Evolutionary conservation across 2,797 vertebrate species (phyloP).

Genomic region (Crenuchus spilurus): DNA sequence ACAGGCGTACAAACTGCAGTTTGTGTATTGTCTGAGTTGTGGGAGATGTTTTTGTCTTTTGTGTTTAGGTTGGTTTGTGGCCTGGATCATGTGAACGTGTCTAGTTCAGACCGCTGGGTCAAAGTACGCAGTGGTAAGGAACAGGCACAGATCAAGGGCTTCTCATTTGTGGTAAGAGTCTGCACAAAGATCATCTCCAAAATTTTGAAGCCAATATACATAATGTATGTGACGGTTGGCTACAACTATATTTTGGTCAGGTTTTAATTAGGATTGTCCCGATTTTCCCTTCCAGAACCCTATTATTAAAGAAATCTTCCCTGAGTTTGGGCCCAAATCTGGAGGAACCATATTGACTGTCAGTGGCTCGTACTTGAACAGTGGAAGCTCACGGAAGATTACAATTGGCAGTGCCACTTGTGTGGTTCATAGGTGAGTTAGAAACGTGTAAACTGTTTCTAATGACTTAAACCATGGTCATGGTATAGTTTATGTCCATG

Average conservation of each 20-base stretch:
- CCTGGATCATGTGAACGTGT: slow-evolving; percentile 79
- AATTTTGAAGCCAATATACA: neutral
- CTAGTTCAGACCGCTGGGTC: slow-evolving; percentile 79
- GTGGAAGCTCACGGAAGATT: slow-evolving; percentile 84
- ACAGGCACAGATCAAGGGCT: slow-evolving; percentile 75
- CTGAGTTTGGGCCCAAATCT: slow-evolving; percentile 89
- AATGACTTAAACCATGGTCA: slow-evolving; percentile 2
- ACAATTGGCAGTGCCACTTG: slow-evolving; percentile 78
- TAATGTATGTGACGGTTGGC: neutral
- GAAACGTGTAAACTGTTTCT: neutral
- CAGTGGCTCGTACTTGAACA: slow-evolving; percentile 84
- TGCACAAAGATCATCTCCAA: neutral
- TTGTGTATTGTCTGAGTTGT: slow-evolving; percentile 60
- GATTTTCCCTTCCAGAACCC: slow-evolving; percentile 79
- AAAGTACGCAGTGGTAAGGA: slow-evolving; percentile 84
- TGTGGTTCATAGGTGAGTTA: slow-evolving; percentile 75
- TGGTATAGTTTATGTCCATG: too few relatives aligned
- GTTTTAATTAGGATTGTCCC: neutral
- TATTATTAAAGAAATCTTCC: slow-evolving; percentile 86
- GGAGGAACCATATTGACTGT: slow-evolving; percentile 91
- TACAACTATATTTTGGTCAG: neutral
- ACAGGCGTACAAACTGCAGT: slow-evolving; percentile 60
- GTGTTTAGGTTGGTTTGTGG: slow-evolving; percentile 79
- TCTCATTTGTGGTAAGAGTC: slow-evolving; percentile 90
- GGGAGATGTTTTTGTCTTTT: slow-evolving; percentile 48